These are phyloP conservation scores for Gastracanthus pulcherrimus DNA, from an alignment of 2,888 invertebrate genomes.

Conservation along the genomic window DNA sequence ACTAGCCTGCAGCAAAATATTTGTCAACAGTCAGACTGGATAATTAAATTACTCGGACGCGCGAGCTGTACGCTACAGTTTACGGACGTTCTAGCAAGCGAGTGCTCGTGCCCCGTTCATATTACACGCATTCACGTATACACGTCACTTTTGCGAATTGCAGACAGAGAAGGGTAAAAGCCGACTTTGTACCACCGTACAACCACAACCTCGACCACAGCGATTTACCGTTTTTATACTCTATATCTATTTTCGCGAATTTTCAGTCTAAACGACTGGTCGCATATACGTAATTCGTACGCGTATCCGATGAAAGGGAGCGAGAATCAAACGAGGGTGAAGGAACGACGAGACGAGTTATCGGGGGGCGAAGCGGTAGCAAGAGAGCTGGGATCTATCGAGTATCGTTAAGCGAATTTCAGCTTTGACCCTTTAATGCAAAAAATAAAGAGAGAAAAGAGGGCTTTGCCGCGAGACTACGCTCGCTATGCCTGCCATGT, in stretches of 20 bases:
- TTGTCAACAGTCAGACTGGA: conserved; percentile 30
- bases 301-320: background rate
- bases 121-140: background rate
- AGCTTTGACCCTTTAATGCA: conserved; percentile 29
- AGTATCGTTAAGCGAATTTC: conserved; percentile 35
- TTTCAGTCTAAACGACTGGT: no score
- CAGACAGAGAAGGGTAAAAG: background rate
- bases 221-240: background rate
- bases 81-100: background rate
- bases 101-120: background rate
- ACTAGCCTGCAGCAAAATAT: background rate
- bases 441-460: background rate
- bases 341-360: background rate
- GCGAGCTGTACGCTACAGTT: background rate
- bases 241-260: background rate
- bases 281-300: background rate
- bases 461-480: background rate
- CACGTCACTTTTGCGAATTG: background rate
- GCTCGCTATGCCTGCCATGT: no score
- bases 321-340: background rate
- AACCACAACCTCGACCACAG: background rate
- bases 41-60: conserved; percentile 30
- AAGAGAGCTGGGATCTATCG: no score
- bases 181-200: background rate
- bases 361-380: background rate